These are phyloP conservation scores for Diorhabda carinulata DNA, from an alignment of 1,140 invertebrate species.

Conservation along the genomic window DNA sequence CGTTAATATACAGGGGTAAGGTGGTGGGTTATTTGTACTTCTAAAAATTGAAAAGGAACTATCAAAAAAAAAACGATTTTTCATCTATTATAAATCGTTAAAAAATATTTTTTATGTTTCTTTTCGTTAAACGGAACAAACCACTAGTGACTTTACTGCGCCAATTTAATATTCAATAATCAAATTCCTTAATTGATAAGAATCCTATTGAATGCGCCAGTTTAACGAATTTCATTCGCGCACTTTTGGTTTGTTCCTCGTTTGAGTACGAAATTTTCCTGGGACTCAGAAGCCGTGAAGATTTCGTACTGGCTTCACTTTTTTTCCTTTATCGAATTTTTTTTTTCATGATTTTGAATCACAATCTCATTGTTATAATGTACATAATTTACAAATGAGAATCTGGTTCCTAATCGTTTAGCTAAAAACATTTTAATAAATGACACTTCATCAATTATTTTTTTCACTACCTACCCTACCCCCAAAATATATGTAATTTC, in stretches of 20 bases:
- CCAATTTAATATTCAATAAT: too few species aligned
- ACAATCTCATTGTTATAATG: slow-evolving; percentile 39
- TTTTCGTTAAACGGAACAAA: slow-evolving; percentile 6
- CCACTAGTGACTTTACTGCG: not conserved
- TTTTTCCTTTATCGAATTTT: not conserved
- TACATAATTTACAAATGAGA: slow-evolving; percentile 38
- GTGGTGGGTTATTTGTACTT: too few species aligned
- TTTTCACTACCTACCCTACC: too few species aligned
- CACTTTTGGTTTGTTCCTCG: not conserved
- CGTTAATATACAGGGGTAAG: not conserved
- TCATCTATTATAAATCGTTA: not conserved
- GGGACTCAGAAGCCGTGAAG: slow-evolving; percentile 12
- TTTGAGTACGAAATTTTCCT: slow-evolving; percentile 23
- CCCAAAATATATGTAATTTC: too few species aligned
- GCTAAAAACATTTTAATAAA: too few species aligned
- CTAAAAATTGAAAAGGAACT: not conserved
- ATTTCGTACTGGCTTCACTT: not conserved
- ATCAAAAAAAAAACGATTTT: not conserved
- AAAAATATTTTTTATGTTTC: slow-evolving; percentile 8
- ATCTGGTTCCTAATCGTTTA: slow-evolving; percentile 39
- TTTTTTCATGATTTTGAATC: slow-evolving; percentile 38
- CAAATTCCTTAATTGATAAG: too few species aligned
- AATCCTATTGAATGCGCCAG: not conserved
- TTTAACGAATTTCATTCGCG: not conserved
- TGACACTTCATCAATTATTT: too few species aligned